Base-by-base conservation (phyloP, 2,113 vertebrate genomes). In the Australoheros scitulus region DNA sequence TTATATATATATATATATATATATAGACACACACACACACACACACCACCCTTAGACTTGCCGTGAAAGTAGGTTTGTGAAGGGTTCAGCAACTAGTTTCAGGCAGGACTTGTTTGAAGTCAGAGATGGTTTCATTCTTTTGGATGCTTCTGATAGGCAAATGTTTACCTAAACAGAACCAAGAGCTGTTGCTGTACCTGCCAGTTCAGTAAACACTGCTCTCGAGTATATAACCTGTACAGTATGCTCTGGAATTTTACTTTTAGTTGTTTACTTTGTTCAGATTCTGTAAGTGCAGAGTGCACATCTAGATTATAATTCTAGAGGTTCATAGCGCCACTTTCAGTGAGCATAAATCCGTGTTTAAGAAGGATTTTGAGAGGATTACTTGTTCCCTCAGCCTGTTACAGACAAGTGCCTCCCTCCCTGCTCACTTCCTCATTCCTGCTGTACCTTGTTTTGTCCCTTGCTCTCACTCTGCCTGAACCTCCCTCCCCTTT, bases 321-420 rank as follows among this genome's bases (percentile, higher is more conserved):
- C 13, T 60, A n/a, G 70, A 52, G 58, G 22, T 52, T 47, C 29
- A 52, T 61, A 43, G 58, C 56, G 10, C 7, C 1, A 50, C 52
- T 77, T 79, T 11, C 63, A 79, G 38, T 1, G 26, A 72, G 52
- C 43, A 32, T 2, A 17, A 52, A 17, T 61, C 59, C 47, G 4
- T 80, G 77, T 89, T 85, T 87, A 84, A 91, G 84, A 32, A 82
- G 78, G 61, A 81, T 50, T 87, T 82, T 75, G 14, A 50, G 74
- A 83, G 85, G 87, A 89, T 91, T 86, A 82, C 47, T 78, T 57
- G 56, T 72, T 83, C 83, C 86, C 63, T 81, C 78, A 34, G 82
- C 80, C 78, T 88, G 79, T 74, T 79, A 61, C 83, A 86, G 60
- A 80, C 59, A 47, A 82, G 75, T 79, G 43, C 84, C 85, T 81